Evolutionary conservation across 2,888 invertebrate species (phyloP), one percentile per base, ranked within the genome.

Genomic region (Chrysolina oricalcia): DNA sequence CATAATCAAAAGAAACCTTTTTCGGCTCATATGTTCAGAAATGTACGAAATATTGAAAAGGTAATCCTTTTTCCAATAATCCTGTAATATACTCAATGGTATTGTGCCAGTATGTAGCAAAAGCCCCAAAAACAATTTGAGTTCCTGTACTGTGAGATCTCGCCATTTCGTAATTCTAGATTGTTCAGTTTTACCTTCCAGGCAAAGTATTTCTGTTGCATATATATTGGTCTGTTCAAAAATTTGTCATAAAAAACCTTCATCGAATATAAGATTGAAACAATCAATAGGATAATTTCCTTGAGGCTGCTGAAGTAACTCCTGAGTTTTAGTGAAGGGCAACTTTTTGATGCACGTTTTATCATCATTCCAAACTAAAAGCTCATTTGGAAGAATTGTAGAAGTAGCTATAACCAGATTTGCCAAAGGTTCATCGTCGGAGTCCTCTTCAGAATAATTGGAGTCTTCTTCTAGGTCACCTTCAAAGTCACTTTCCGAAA

Each of bases 161-260:
- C 40, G 41, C 73, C 69, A 73, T 69, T 19, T 40, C 6, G 68
- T 56, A 69, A 56, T 69, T 21, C 68, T n/a, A 17, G 68, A 69
- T 35, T 53, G 27, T 35, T 35, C 35, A 53, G 15, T 56, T 40
- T 19, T 59, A 15, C n/a, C 69, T 59, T 35, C 23, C 40, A 21
- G 15, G 41, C 35, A 69, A 40, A 69, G 59, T 19, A 21, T 13
- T 35, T 41, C 43, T 69, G 53, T 23, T 69, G 69, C 69, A 21
- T 69, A 69, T 17, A 23, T 40, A 59, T 69, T 69, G 35, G 43
- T 69, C 59, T 69, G 41, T 41, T 41, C 19, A 41, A 59, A 59
- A 21, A 59, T 69, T 43, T 48, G 17, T 27, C 50, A 13, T 53
- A 68, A 53, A 21, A 56, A 68, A 19, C 41, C 35, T 6, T 43